Conservation (phyloP, 2,888 invertebrate species). For the Agonopterix arenella region DNA sequence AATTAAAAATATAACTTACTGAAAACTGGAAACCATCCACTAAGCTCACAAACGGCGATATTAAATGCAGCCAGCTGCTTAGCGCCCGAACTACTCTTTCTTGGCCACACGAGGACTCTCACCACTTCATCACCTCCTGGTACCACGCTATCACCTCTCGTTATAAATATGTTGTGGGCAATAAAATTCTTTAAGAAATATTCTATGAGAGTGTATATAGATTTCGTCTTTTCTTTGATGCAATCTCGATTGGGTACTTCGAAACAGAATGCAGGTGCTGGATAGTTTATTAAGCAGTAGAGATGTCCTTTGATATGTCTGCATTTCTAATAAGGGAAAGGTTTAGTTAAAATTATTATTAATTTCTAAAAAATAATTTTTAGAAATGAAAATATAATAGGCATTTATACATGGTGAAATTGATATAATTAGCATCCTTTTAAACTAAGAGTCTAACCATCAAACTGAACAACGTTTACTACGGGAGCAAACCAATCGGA, state of each 20-base stretch:
- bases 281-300: slow-evolving; percentile 68
- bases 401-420: too few species aligned
- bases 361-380: too few species aligned
- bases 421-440: too few species aligned
- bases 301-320: slow-evolving; percentile 68
- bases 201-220: slow-evolving; percentile 67
- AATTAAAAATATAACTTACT: slow-evolving; percentile 55
- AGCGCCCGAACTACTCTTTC: slow-evolving; percentile 70
- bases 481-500: too few species aligned
- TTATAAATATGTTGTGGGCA: slow-evolving; percentile 86
- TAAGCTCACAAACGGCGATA: slow-evolving; percentile 86
- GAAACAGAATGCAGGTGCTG: slow-evolving; percentile 84
- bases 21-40: slow-evolving; percentile 85
- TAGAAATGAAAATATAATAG: too few species aligned
- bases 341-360: too few species aligned
- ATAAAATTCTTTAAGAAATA: slow-evolving; percentile 79
- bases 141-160: slow-evolving; percentile 60
- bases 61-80: slow-evolving; percentile 79
- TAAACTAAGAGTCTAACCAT: too few species aligned
- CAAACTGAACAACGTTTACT: too few species aligned
- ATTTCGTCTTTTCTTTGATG: slow-evolving; percentile 33
- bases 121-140: slow-evolving; percentile 42
- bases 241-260: slow-evolving; percentile 55
- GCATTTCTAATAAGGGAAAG: slow-evolving; percentile 67
- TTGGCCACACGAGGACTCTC: slow-evolving; percentile 81